phyloP scores from a whole-genome alignment of 2,113 vertebrate genomes.

The Capreolus pygargus region DNA sequence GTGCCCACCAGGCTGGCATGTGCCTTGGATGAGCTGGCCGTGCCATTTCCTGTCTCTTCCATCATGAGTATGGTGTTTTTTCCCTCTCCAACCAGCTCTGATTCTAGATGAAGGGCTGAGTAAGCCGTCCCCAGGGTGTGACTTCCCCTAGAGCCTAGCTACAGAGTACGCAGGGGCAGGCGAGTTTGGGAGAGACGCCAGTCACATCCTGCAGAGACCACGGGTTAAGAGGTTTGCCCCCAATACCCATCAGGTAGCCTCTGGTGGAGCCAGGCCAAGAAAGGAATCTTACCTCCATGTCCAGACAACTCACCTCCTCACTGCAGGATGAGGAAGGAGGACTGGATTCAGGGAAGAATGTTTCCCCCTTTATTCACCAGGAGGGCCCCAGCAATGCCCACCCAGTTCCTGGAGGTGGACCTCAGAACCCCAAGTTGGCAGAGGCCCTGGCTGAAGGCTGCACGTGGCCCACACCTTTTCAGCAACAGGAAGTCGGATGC shows the following conservation, averaged over 20 bases:
- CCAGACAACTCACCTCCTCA: neutral
- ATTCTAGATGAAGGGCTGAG: neutral
- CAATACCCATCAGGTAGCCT: neutral
- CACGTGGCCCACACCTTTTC: rapidly evolving
- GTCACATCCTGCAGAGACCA: neutral
- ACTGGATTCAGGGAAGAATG: neutral
- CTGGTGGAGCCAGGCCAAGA: neutral
- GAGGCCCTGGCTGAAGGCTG: rapidly evolving
- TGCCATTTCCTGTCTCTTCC: neutral
- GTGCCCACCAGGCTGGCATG: neutral
- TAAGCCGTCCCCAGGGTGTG: neutral
- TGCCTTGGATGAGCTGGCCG: rapidly evolving
- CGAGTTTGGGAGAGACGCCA: neutral
- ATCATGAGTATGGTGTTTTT: neutral
- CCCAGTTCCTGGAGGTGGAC: neutral
- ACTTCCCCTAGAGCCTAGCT: neutral
- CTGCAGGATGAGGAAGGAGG: neutral
- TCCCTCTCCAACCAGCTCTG: neutral
- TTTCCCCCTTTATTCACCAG: neutral
- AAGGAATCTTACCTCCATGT: neutral
- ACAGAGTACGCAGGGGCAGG: neutral
- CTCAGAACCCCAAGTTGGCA: neutral
- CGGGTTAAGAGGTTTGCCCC: neutral
- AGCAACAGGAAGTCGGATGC: neutral
- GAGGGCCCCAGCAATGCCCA: neutral